Conservation (phyloP, 2,113 vertebrate species). For the Trogon surrucura region DNA sequence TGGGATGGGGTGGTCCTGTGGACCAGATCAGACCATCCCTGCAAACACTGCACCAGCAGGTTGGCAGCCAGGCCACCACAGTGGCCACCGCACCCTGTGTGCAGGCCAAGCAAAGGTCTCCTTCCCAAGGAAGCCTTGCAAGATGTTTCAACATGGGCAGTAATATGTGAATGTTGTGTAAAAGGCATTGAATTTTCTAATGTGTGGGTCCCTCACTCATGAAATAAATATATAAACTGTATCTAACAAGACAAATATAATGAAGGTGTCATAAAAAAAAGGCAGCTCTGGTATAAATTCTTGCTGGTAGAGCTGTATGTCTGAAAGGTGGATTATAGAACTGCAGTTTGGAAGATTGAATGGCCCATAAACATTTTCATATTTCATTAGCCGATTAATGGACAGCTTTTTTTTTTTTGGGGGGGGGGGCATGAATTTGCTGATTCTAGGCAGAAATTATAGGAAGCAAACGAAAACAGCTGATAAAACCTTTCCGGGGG, state of each 20-base stretch:
- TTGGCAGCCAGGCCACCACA: accelerated
- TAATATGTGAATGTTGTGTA: neutral
- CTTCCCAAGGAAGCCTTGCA: neutral
- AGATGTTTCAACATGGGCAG: neutral
- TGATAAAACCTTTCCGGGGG: constrained; percentile 72
- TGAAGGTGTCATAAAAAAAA: constrained; percentile 48
- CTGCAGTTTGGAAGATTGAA: constrained; percentile 82
- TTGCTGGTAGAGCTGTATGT: constrained; percentile 71
- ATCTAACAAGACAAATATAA: constrained; percentile 69
- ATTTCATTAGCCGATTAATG: constrained; percentile 86
- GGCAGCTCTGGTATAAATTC: constrained; percentile 75
- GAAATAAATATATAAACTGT: constrained; percentile 67
- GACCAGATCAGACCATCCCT: neutral
- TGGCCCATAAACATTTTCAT: constrained; percentile 85
- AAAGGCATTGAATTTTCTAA: constrained; percentile 16
- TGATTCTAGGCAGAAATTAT: constrained; percentile 80
- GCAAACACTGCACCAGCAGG: neutral
- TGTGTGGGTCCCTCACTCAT: neutral
- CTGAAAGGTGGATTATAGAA: constrained; percentile 82
- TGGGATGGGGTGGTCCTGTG: neutral
- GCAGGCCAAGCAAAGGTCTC: neutral
- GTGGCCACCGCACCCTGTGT: neutral
- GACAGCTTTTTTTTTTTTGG: constrained; percentile 60
- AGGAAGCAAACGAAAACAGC: constrained; percentile 73
- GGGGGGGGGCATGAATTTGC: constrained; percentile 60